Conservation (phyloP, 2,113 vertebrate genomes). For the Eulemur macaco region DNA sequence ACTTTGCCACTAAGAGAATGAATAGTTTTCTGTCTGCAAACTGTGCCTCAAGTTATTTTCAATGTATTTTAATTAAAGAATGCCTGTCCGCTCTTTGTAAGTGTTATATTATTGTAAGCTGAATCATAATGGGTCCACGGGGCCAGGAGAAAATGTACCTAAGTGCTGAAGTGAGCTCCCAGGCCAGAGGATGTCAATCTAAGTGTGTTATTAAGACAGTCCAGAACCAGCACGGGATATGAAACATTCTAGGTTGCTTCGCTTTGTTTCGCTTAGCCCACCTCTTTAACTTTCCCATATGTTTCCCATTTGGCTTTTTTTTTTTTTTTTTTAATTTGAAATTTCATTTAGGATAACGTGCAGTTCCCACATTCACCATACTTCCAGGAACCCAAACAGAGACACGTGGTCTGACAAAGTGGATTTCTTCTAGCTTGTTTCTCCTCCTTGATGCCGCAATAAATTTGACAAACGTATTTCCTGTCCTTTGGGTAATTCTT, state of each 20-base stretch:
- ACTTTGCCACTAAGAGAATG: neutral
- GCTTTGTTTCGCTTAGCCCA: neutral
- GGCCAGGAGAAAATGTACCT: slow-evolving; percentile 53
- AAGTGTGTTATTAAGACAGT: slow-evolving; percentile 30
- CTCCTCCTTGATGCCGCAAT: neutral
- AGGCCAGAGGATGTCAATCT: neutral
- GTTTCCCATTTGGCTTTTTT: slow-evolving; percentile 38
- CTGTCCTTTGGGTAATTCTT: neutral
- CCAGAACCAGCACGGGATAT: neutral
- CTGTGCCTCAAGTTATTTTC: slow-evolving; percentile 32
- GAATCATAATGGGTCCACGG: neutral
- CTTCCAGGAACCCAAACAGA: neutral
- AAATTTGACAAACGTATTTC: neutral
- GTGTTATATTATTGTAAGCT: slow-evolving; percentile 29
- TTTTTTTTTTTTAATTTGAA: neutral
- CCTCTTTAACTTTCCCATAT: neutral
- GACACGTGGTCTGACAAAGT: neutral
- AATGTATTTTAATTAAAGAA: slow-evolving; percentile 70
- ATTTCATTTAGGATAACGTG: slow-evolving; percentile 5
- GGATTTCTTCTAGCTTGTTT: neutral
- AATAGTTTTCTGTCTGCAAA: neutral
- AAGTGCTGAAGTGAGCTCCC: slow-evolving; percentile 19
- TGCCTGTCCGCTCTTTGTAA: slow-evolving; percentile 47
- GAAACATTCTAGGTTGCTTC: neutral
- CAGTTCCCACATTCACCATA: neutral